Evolutionary conservation across 2,888 invertebrate genomes (phyloP), one percentile per base, ranked within the genome.

Genomic region (Epinotia bilunana): DNA sequence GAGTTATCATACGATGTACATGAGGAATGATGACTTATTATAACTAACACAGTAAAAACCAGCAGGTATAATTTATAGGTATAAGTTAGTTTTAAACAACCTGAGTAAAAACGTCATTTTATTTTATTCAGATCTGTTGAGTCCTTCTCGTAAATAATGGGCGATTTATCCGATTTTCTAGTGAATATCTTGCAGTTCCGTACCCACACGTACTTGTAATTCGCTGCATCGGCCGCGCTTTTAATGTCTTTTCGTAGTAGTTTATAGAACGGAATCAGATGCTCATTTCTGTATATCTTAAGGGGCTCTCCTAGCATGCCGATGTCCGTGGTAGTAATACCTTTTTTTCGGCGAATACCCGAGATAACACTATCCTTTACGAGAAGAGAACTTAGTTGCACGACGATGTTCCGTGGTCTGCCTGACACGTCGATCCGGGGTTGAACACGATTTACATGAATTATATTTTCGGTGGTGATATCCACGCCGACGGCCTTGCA

Each of bases 171-270:
- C 4, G 65, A 53, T 55, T 67, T 67, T 12, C 65, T 67, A 3
- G 33, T 33, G 16, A 65, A 65, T 23, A 65, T 65, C 13, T 58
- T 58, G 65, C 65, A 23, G n/a, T 67, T 33, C 12, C 55, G 49
- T 9, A 67, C 68, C 68, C 68, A 68, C 20, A 68, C 68, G 20
- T 57, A 68, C n/a, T 57, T 68, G 18, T 39, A 68, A 11, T 20
- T 18, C 13, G 55, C 39, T 20, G 55, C 57, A 5, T 46, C 28
- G 3, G 55, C 67, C 11, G 57, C 33, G 12, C 1, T n/a, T n/a
- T n/a, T n/a, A n/a, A 39, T 18, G 3, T 67, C 39, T 23, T 69
- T 69, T 6, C 20, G 69, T 11, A 69, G 23, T 9, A 43, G 33
- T 11, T 69, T 69, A 13, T 46, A 39, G 11, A 12, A 20, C 16